These are phyloP conservation scores for Hyperopisus bebe DNA, from an alignment of 2,113 vertebrate species.

Conservation along the genomic window DNA sequence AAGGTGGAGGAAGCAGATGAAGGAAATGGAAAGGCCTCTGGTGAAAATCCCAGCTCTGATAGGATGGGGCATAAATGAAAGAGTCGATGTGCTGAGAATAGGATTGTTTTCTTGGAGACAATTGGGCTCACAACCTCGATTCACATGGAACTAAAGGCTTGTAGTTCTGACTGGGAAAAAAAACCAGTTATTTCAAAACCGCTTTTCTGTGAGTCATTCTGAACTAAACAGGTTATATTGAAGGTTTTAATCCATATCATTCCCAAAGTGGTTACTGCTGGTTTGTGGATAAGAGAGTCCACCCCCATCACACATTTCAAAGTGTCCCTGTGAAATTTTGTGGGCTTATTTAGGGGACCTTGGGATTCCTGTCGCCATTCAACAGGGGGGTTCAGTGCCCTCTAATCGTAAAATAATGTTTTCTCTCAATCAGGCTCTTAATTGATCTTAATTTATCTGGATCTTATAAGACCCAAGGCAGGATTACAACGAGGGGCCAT, in stretches of 20 bases:
- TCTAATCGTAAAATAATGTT: neutral
- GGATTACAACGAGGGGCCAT: neutral
- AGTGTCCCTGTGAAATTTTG: neutral
- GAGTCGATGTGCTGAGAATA: neutral
- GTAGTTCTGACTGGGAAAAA: neutral
- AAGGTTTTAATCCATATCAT: neutral
- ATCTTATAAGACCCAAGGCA: neutral
- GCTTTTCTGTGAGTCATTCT: neutral
- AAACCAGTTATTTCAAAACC: neutral
- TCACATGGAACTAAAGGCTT: neutral
- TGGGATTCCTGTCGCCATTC: neutral
- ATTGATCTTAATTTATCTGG: neutral
- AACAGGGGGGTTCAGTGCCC: neutral
- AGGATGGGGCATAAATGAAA: neutral
- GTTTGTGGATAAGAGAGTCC: neutral
- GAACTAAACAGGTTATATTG: neutral
- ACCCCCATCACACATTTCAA: neutral
- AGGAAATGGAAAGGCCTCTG: slow-evolving; percentile 4
- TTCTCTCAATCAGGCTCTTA: neutral
- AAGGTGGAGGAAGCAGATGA: neutral
- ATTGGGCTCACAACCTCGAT: neutral
- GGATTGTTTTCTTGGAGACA: neutral
- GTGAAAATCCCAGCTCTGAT: neutral
- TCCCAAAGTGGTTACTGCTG: neutral
- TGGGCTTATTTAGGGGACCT: neutral